These are phyloP conservation scores for Bombus soroeensis DNA, from an alignment of 1,140 invertebrate genomes.

Conservation along the genomic window DNA sequence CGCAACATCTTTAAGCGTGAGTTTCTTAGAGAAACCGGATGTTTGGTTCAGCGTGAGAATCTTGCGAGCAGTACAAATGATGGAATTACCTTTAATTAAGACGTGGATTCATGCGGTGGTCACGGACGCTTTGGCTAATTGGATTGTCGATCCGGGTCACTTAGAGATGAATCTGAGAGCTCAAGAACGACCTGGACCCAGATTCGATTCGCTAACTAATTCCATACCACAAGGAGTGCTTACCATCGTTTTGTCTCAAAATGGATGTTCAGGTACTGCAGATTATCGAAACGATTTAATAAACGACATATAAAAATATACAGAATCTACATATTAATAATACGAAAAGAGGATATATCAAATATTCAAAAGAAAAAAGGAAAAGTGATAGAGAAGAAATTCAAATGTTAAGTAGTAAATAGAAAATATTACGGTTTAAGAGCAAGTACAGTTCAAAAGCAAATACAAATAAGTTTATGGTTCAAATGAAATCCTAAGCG, in stretches of 20 bases:
- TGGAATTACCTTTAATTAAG: constrained; percentile 85
- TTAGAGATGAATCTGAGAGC: constrained; percentile 81
- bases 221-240: constrained; percentile 82
- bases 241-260: constrained; percentile 77
- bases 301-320: not conserved
- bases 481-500: not conserved
- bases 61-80: constrained; percentile 82
- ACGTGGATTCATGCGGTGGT: constrained; percentile 84
- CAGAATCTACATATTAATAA: not conserved
- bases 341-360: not conserved
- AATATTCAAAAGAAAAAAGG: no score
- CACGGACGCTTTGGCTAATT: constrained; percentile 83
- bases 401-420: not conserved
- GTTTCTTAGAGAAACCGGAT: constrained; percentile 84
- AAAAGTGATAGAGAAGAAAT: not conserved
- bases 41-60: constrained; percentile 84
- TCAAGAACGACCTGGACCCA: constrained; percentile 79
- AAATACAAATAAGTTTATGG: no score
- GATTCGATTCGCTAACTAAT: constrained; percentile 65
- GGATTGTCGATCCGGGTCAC: constrained; percentile 84
- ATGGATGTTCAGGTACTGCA: constrained; percentile 63
- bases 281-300: not conserved
- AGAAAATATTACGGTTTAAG: not conserved
- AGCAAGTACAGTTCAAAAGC: no score
- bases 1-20: constrained; percentile 81